Evolutionary conservation across 2,888 invertebrate genomes (phyloP).

Genomic region (Drosophila mimetica): DNA sequence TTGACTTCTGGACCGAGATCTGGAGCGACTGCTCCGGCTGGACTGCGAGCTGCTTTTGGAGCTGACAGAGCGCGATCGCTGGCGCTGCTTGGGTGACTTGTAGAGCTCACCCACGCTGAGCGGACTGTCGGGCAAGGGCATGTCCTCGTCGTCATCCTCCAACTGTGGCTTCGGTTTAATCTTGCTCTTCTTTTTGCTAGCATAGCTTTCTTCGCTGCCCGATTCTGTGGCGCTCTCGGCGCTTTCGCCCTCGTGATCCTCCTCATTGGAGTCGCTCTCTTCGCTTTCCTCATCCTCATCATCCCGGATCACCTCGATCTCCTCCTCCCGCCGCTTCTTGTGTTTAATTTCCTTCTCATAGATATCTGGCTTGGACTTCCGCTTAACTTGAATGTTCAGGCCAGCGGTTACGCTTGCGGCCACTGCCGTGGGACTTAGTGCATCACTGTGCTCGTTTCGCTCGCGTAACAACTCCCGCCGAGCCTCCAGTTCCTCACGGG

Average conservation of each 20-base stretch:
- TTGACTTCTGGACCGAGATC: constrained; percentile 45
- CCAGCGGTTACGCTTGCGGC: constrained; percentile 82
- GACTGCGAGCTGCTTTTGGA: constrained; percentile 69
- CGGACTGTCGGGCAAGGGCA: constrained; percentile 85
- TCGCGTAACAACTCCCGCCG: constrained; percentile 85
- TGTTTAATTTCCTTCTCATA: constrained; percentile 56
- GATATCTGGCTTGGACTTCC: constrained; percentile 57
- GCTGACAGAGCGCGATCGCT: constrained; percentile 54
- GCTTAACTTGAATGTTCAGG: constrained; percentile 70
- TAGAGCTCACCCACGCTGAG: constrained; percentile 85
- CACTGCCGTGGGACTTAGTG: constrained; percentile 80
- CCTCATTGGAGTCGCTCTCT: constrained; percentile 56
- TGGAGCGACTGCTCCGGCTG: constrained; percentile 61
- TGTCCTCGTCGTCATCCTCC: constrained; percentile 83
- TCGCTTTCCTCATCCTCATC: constrained; percentile 50
- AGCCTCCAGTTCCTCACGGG: constrained; percentile 90
- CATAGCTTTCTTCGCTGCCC: constrained; percentile 62
- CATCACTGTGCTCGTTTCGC: constrained; percentile 68
- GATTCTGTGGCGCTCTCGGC: constrained; percentile 56
- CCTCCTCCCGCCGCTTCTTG: constrained; percentile 69
- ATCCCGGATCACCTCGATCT: constrained; percentile 74
- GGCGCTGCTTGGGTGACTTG: constrained; percentile 82
- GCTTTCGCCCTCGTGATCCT: constrained; percentile 40
- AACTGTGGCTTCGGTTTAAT: constrained; percentile 59
- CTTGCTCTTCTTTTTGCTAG: constrained; percentile 46